Evolutionary conservation across 2,888 invertebrate species (phyloP), one percentile per base, ranked within the genome.

Genomic region (Clanis bilineata): DNA sequence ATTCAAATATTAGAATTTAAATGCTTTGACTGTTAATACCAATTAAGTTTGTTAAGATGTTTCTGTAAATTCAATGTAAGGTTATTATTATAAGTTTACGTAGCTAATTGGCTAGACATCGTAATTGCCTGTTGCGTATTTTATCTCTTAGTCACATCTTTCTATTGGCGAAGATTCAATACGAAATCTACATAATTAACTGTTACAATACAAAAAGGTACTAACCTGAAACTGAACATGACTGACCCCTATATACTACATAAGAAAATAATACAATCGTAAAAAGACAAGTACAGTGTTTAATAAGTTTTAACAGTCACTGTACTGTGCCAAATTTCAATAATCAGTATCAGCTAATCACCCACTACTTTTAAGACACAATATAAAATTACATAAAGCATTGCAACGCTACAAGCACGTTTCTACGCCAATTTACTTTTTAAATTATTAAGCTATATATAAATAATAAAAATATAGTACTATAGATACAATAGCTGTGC

Each of bases 1-100:
- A 85, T 77, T 82, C 83, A 77, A 83, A 80, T 70, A 80, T 82
- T 87, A 88, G 83, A 76, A 72, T 57, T 51, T 73, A 71, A 75
- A 74, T 75, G 83, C 86, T 86, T 85, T 80, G 84, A 83, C 81
- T 83, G 78, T 82, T 82, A 77, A 77, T 83, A 80, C 70, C 72
- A 76, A 71, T 71, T 78, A 82, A 80, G 75, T 80, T 80, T 72
- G 72, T 51, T 58, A 58, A 25, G 45, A 51, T 28, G 44, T 25
- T 51, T 58, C 47, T 58, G 58, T 58, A 45, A 28, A 51, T 51
- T 51, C 51, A 51, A 9, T 51, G 18, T 51, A 51, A 51, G 58
- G 41, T 57, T 43, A 44, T 57, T 3, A 23, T 56, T 25, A 43
- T 43, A 43, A 23, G 38, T 58, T 58, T 58, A 47, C 21, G 25